phyloP scores from a whole-genome alignment of 2,113 vertebrate species.

The Plecturocebus donacophilus region DNA sequence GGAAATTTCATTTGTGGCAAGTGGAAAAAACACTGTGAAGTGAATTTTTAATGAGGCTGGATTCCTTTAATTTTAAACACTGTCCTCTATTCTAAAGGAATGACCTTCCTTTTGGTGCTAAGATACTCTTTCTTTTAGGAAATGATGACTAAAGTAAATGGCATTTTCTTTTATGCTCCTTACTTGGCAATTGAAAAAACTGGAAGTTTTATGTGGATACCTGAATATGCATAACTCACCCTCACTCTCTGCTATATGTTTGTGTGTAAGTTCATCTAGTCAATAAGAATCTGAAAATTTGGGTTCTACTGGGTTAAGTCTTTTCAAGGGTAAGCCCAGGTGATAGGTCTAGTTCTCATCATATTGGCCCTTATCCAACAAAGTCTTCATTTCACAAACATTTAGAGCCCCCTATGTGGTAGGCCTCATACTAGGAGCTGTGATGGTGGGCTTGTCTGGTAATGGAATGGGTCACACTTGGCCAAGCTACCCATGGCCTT shows the following conservation, averaged over 20 bases:
- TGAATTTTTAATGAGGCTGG: constrained; percentile 37
- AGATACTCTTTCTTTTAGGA: constrained; percentile 54
- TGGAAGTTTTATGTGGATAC: background rate
- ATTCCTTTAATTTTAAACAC: constrained; percentile 65
- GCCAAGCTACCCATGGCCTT: background rate
- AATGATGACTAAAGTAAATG: constrained; percentile 45
- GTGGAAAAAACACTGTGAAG: background rate
- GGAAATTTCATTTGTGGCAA: constrained; percentile 56
- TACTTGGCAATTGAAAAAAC: constrained; percentile 28
- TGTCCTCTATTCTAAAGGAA: constrained; percentile 45
- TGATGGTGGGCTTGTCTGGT: background rate
- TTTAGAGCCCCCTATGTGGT: background rate
- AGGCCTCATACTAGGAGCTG: background rate
- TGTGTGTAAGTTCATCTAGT: background rate
- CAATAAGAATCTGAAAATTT: background rate
- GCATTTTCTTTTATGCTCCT: constrained; percentile 1
- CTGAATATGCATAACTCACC: background rate
- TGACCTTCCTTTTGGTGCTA: constrained; percentile 48
- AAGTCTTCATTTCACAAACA: background rate
- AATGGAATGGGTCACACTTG: background rate
- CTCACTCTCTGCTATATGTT: background rate
- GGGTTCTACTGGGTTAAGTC: background rate
- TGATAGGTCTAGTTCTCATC: background rate
- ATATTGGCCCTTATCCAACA: background rate
- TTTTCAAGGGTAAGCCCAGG: background rate